Percentiles rank a stretch among this genome's conserved stretches.
These are phyloP conservation scores for Avahi laniger DNA, from an alignment of 2,797 vertebrate species.

Conservation along the genomic window DNA sequence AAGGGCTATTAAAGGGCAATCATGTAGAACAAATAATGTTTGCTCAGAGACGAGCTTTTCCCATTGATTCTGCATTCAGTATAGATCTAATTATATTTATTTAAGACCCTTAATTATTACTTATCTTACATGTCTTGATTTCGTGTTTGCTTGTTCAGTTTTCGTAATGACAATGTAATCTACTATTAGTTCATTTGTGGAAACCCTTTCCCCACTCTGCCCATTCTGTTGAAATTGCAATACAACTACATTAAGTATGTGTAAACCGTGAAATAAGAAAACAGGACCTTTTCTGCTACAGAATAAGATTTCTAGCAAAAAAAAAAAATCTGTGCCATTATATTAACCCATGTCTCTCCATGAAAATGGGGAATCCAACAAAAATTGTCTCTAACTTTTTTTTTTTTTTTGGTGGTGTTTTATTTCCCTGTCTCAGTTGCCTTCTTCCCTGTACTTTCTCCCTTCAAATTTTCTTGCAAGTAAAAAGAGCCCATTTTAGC, in stretches of 20 bases:
- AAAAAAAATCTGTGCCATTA: background rate
- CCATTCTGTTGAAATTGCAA: background rate
- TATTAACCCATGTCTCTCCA: background rate
- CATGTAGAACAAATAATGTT: constrained; percentile 57
- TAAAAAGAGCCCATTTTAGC: background rate
- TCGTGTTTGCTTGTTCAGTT: constrained; percentile 55
- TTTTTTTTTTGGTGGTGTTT: background rate
- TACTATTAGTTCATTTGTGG: constrained; percentile 37
- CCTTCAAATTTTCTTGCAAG: background rate
- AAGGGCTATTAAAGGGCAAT: constrained; percentile 26
- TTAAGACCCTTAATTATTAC: constrained; percentile 61
- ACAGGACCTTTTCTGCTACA: background rate
- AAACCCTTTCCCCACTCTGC: background rate
- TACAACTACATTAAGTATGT: background rate
- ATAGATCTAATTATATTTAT: constrained; percentile 52
- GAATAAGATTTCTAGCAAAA: background rate
- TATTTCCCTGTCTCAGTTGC: background rate
- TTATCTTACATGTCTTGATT: constrained; percentile 58
- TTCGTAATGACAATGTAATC: constrained; percentile 49
- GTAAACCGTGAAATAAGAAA: background rate
- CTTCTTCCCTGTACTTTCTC: background rate
- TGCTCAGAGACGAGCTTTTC: constrained; percentile 55
- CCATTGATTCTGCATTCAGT: constrained; percentile 34
- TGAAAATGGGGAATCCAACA: background rate
- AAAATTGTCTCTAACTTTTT: background rate